A percentile compares a stretch with the other conserved stretches of the same genome.
phyloP scores from a whole-genome alignment of 2,888 invertebrate genomes.

The Campopleginae sp. region DNA sequence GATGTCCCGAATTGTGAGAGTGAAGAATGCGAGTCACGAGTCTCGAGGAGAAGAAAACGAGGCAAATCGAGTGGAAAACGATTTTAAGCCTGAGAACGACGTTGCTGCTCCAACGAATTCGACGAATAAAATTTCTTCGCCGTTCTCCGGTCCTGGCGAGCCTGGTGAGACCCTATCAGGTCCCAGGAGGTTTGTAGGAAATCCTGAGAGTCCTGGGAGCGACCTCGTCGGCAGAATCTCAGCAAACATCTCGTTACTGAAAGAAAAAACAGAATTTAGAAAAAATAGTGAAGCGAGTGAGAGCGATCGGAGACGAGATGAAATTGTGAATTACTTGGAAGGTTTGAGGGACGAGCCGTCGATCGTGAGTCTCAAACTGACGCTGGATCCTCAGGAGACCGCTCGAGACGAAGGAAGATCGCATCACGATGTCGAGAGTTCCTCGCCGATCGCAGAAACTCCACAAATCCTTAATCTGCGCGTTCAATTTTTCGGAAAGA shows the following conservation, averaged over 20 bases:
- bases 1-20: slow-evolving; percentile 31
- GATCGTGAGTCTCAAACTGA: slow-evolving; percentile 52
- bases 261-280: background rate
- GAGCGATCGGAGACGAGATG: background rate
- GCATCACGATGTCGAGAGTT: background rate
- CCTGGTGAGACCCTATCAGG: background rate
- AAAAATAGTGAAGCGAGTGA: background rate
- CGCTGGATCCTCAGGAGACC: slow-evolving; percentile 20
- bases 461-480: background rate
- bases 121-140: background rate
- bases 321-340: slow-evolving; percentile 35
- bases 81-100: background rate
- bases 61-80: background rate
- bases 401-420: background rate
- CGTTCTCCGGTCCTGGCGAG: background rate
- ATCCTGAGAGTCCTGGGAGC: background rate
- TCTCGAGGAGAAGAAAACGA: background rate
- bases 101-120: background rate
- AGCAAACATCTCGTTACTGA: background rate
- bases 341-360: slow-evolving; percentile 47
- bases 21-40: background rate
- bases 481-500: background rate
- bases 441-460: background rate
- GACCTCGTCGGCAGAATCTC: slow-evolving; percentile 28
- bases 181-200: background rate